Base-by-base conservation (phyloP, 2,797 vertebrate species). In the Rhadinocentrus ornatus region DNA sequence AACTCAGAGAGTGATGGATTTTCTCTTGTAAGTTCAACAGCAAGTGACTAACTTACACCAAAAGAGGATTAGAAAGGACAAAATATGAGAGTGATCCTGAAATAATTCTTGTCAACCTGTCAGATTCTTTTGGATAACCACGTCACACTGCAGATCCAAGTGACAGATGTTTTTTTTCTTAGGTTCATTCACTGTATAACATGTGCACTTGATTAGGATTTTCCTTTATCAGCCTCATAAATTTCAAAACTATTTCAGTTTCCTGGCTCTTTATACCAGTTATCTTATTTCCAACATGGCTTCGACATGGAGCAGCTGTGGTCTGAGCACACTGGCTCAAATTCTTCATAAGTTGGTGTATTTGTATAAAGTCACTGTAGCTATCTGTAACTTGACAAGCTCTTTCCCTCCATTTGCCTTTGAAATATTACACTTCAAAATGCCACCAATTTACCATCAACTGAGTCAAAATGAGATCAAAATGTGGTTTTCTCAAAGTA, bases 261-360 rank as follows among this genome's bases (percentile, higher is more conserved):
- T 84, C 83, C 81, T 91, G 88, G 89, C 88, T 85, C 66, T 4
- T 13, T 3, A 3, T 53, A 59, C 32, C 71, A 62, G 68, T 83
- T 81, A 78, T 82, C 80, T 87, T 68, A 84, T 78, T 75, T 90
- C 83, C 66, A 84, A 62, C 50, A 29, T 13, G 63, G 62, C 68
- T 80, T 68, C 72, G 85, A 90, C 85, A 72, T 24, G 55, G 48
- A 85, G 75, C 88, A 89, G 90, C 90, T 92, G 90, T 81, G 67
- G 35, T 76, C 64, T 79, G 73, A 73, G 68, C 1, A 12, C 62
- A 5, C 48, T 67, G 26, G 62, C 59, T 72, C 35, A 29, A 66
- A 58, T 70, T 37, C 52, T 54, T 66, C 68, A 69, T 22, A 72
- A 79, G 34, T 67, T 58, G 60, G 34, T 61, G 48, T 67, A 62